A percentile compares a stretch with the other conserved stretches of the same genome.
Conservation (phyloP, 1,140 invertebrate genomes). For the Neodiprion virginianus region DNA sequence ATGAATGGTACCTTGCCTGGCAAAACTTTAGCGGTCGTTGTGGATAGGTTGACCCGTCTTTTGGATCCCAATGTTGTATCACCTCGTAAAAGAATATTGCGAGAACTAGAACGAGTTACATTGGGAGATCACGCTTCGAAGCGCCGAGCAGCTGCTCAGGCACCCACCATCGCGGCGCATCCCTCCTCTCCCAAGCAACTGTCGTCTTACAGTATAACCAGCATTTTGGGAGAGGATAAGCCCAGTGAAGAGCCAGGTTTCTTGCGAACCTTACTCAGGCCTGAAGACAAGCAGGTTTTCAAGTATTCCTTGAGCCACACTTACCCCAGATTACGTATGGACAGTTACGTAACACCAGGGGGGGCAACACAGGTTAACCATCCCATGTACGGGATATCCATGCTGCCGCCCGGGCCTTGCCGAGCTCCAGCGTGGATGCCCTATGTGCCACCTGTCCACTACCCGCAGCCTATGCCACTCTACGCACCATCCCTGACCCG, state of each 20-base stretch:
- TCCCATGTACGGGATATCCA: constrained; percentile 54
- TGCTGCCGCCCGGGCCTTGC: constrained; percentile 59
- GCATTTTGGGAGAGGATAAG: constrained; percentile 69
- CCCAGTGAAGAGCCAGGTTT: constrained; percentile 56
- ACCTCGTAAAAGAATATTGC: constrained; percentile 75
- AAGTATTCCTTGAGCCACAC: constrained; percentile 57
- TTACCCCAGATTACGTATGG: constrained; percentile 50
- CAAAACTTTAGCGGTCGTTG: constrained; percentile 51
- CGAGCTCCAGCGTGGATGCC: constrained; percentile 64
- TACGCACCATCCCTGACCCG: constrained; percentile 54
- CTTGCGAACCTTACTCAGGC: constrained; percentile 56
- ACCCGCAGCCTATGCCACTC: constrained; percentile 55
- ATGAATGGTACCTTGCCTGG: constrained; percentile 44
- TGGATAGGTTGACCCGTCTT: constrained; percentile 57
- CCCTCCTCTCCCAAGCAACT: constrained; percentile 61
- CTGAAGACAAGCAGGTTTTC: constrained; percentile 53
- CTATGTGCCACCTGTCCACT: constrained; percentile 62
- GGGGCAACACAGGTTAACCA: constrained; percentile 52
- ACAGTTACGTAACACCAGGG: constrained; percentile 47
- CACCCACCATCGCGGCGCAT: constrained; percentile 39
- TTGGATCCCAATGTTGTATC: constrained; percentile 68
- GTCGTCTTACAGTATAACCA: constrained; percentile 81
- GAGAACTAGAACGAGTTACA: constrained; percentile 76
- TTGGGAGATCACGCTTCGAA: constrained; percentile 68
- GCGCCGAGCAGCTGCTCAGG: constrained; percentile 53